These are phyloP conservation scores for Morinoia aosen DNA, from an alignment of 2,888 invertebrate species.

Conservation along the genomic window DNA sequence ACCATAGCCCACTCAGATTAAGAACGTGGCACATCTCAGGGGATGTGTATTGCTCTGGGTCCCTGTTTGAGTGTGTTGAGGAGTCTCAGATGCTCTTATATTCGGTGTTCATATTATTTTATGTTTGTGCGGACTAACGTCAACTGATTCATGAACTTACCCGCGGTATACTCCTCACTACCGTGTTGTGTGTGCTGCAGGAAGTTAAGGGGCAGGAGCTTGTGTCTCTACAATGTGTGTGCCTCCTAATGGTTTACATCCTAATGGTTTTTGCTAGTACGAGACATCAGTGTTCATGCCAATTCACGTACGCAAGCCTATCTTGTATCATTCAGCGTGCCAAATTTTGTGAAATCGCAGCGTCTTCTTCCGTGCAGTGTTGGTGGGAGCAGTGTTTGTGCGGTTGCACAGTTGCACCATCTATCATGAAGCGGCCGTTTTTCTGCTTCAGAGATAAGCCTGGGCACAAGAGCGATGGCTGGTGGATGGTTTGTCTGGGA, in stretches of 20 bases:
- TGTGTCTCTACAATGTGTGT: not conserved
- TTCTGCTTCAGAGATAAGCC: constrained; percentile 14
- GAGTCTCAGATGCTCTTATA: too few species aligned
- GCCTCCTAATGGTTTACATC: not conserved
- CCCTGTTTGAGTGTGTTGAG: too few species aligned
- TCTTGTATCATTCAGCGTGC: not conserved
- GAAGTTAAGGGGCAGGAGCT: not conserved
- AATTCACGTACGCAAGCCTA: too few species aligned
- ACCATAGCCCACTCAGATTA: too few species aligned
- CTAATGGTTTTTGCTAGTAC: too few species aligned
- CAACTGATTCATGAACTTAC: too few species aligned
- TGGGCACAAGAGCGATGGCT: constrained; percentile 36
- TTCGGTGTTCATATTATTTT: too few species aligned
- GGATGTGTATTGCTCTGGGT: too few species aligned
- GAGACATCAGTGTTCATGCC: too few species aligned
- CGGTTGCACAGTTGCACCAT: not conserved
- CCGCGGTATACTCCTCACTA: too few species aligned
- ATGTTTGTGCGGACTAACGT: too few species aligned
- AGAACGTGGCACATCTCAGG: too few species aligned
- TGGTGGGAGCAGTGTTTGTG: constrained; percentile 1
- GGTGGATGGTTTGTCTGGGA: constrained; percentile 28
- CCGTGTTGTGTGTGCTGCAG: not conserved
- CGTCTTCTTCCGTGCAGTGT: not conserved
- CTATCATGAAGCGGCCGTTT: constrained; percentile 32
- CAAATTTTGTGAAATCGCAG: not conserved